Conservation (phyloP, 2,113 vertebrate genomes). For the Ornithorhynchus anatinus region DNA sequence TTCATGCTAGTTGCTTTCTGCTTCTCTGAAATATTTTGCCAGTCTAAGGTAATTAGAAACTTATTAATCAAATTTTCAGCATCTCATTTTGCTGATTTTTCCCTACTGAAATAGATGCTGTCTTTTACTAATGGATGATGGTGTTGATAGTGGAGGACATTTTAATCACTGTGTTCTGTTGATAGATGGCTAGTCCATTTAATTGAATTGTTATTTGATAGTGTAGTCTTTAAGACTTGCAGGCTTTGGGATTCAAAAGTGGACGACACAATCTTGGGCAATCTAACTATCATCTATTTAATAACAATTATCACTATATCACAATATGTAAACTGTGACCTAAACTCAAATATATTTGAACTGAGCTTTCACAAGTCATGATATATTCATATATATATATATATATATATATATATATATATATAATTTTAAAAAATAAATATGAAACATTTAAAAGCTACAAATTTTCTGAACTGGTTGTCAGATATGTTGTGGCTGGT, state of each 20-base stretch:
- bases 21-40: constrained; percentile 8
- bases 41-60: constrained; percentile 49
- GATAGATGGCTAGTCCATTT: constrained; percentile 55
- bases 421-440: too few relatives aligned
- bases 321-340: background rate
- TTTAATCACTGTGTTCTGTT: constrained; percentile 64
- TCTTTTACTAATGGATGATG: constrained; percentile 59
- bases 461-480: too few relatives aligned
- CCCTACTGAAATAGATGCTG: constrained; percentile 44
- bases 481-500: too few relatives aligned
- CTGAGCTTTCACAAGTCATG: too few relatives aligned
- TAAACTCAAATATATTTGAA: too few relatives aligned
- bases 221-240: constrained; percentile 21
- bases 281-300: constrained; percentile 11
- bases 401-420: too few relatives aligned
- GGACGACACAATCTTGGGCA: background rate
- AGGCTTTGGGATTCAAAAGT: constrained; percentile 20
- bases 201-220: constrained; percentile 66
- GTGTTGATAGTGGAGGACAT: constrained; percentile 58
- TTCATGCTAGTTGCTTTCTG: background rate
- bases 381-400: too few relatives aligned
- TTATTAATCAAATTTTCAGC: constrained; percentile 60
- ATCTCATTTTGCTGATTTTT: constrained; percentile 44
- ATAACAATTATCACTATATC: constrained; percentile 2
- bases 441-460: too few relatives aligned